A percentile compares a stretch with the other conserved stretches of the same genome.
phyloP scores from a whole-genome alignment of 2,797 vertebrate species.

The Enteromius mattozi region DNA sequence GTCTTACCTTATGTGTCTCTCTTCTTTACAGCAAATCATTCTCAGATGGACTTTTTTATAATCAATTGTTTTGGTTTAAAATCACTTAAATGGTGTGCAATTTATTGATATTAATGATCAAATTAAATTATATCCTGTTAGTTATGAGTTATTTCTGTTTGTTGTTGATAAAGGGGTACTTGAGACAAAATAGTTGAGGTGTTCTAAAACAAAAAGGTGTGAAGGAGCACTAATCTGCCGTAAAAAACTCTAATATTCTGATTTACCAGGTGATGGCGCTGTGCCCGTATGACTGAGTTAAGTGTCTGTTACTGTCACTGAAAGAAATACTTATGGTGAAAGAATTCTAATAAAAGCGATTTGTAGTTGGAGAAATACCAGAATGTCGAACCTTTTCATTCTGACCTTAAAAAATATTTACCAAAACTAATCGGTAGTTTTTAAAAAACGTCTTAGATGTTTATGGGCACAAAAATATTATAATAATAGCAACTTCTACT shows the following conservation, averaged over 20 bases:
- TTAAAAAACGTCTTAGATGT: not conserved
- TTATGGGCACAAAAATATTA: not conserved
- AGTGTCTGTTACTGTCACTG: not conserved
- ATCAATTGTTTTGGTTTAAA: not conserved
- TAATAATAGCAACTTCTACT: not conserved
- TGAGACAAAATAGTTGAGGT: not conserved
- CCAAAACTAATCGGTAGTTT: not conserved
- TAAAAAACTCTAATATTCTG: not conserved
- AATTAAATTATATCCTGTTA: not conserved
- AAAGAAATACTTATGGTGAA: not conserved
- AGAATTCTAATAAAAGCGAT: no score
- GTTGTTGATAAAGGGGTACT: not conserved
- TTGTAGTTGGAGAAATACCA: not conserved
- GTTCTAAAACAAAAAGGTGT: not conserved
- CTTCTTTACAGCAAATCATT: not conserved
- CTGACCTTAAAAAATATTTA: not conserved
- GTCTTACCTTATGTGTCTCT: not conserved
- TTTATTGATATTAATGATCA: not conserved
- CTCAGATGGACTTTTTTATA: not conserved
- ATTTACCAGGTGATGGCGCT: slow-evolving; percentile 51
- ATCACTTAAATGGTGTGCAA: not conserved
- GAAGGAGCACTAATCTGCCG: not conserved
- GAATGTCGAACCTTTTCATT: not conserved
- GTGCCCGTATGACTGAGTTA: slow-evolving; percentile 2
- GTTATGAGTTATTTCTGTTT: not conserved